A percentile compares a stretch with the other conserved stretches of the same genome.
phyloP scores from a whole-genome alignment of 2,888 invertebrate genomes.

The Protonemura montana region DNA sequence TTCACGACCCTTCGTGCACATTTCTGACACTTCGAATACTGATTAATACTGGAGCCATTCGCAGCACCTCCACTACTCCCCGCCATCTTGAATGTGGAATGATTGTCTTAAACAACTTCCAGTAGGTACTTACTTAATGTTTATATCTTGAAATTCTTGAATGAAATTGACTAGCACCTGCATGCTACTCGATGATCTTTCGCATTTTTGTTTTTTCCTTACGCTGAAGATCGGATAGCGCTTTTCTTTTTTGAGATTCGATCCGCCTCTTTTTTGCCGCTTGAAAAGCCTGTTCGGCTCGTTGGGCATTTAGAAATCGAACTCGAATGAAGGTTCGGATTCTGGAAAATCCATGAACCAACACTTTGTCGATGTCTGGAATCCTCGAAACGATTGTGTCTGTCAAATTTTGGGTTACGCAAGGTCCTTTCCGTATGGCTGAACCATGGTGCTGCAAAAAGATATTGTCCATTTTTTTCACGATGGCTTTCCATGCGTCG shows the following conservation, averaged over 20 bases:
- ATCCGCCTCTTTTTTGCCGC: constrained; percentile 8
- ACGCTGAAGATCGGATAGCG: not conserved
- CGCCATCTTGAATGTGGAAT: too few species aligned
- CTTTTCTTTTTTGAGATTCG: not conserved
- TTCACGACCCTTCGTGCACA: too few species aligned
- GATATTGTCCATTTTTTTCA: constrained; percentile 46
- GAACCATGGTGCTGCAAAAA: constrained; percentile 46
- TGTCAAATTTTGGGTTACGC: not conserved
- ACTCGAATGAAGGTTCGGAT: constrained; percentile 48
- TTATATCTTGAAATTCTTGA: too few species aligned
- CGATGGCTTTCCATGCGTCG: constrained; percentile 43
- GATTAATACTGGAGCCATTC: too few species aligned
- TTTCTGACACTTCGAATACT: too few species aligned
- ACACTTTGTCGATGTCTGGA: too few species aligned
- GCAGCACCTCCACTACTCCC: too few species aligned
- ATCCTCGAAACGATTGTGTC: not conserved
- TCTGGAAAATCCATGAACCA: constrained; percentile 9
- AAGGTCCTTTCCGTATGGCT: constrained; percentile 29
- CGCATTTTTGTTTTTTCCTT: not conserved
- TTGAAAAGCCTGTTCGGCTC: not conserved
- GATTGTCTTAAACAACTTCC: too few species aligned
- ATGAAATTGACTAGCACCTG: not conserved
- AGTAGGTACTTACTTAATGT: too few species aligned
- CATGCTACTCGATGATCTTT: not conserved
- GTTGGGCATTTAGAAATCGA: constrained; percentile 44